Percentiles rank a stretch among this genome's conserved stretches.
phyloP scores from a whole-genome alignment of 2,113 vertebrate genomes.

The Rhinolophus sinicus region DNA sequence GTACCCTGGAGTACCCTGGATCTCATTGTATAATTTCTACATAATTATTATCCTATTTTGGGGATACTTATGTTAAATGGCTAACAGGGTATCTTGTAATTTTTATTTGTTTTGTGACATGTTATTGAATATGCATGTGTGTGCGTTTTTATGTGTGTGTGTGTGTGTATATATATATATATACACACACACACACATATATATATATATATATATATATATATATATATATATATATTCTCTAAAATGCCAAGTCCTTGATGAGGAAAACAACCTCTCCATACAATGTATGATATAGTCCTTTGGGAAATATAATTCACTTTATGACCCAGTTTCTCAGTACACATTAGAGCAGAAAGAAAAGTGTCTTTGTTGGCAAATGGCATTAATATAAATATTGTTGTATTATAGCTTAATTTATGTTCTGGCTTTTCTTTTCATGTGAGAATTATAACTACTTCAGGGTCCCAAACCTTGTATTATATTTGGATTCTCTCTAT shows the following conservation, averaged over 20 bases:
- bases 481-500: conserved; percentile 40
- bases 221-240: background rate
- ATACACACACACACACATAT: too few species aligned
- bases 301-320: conserved; percentile 14
- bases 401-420: conserved; percentile 51
- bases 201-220: background rate
- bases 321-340: conserved; percentile 10
- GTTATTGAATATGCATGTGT: background rate
- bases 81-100: background rate
- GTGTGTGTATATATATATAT: background rate
- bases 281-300: conserved; percentile 41
- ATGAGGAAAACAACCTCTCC: conserved; percentile 9
- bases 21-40: conserved; percentile 51
- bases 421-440: conserved; percentile 5
- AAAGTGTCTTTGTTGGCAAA: conserved; percentile 11
- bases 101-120: conserved; percentile 27
- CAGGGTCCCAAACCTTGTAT: conserved; percentile 14
- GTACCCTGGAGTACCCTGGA: conserved; percentile 3
- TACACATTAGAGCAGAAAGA: conserved; percentile 18
- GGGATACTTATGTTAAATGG: conserved; percentile 34
- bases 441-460: conserved; percentile 18
- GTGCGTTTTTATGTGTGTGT: background rate
- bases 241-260: conserved; percentile 29
- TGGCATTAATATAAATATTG: conserved; percentile 50
- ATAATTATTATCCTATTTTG: conserved; percentile 54